Percentiles rank a stretch among this genome's conserved stretches.
These are phyloP conservation scores for Lagopus muta DNA, from an alignment of 2,113 vertebrate genomes.

Conservation along the genomic window DNA sequence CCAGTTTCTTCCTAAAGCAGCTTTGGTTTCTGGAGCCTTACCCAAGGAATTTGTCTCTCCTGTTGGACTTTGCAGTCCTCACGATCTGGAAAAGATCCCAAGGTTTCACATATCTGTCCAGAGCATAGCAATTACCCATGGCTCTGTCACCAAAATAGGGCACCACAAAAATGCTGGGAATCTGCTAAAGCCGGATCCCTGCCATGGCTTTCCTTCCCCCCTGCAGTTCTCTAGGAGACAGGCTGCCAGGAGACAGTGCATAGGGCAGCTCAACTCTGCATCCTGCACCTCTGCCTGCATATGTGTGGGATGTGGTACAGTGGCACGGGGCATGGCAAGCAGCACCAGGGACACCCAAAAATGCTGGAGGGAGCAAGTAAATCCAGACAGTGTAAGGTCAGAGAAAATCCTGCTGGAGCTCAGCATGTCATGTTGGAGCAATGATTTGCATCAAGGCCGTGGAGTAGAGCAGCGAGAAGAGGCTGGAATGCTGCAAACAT, in stretches of 20 bases:
- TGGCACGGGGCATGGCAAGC: background rate
- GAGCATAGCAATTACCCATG: background rate
- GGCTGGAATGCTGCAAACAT: background rate
- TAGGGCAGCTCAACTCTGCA: background rate
- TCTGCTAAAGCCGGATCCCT: conserved; percentile 3
- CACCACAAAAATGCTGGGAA: conserved; percentile 44
- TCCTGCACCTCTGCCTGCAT: background rate
- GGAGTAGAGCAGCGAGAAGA: background rate
- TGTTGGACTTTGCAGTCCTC: background rate
- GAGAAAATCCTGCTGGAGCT: background rate
- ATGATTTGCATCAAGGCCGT: background rate
- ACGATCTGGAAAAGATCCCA: conserved; percentile 22
- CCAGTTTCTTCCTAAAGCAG: background rate
- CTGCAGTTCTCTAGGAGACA: conserved; percentile 27
- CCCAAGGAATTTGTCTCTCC: conserved; percentile 20
- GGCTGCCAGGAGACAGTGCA: conserved; percentile 45
- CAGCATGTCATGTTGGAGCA: background rate
- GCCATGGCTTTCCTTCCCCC: background rate
- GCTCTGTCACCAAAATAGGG: conserved; percentile 22
- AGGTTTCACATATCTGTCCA: conserved; percentile 28
- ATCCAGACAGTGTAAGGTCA: background rate
- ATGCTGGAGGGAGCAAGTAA: background rate
- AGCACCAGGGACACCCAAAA: background rate
- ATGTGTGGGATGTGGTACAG: background rate
- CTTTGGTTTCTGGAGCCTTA: conserved; percentile 20